Evolutionary conservation across 2,113 vertebrate species (phyloP).

Genomic region (Oryctolagus cuniculus): mOryCun1.1 NC_091434.1:98105501-98106000

Average conservation of each 20-base stretch:
- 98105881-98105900: background rate
- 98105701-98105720: background rate
- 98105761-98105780: conserved; percentile 27
- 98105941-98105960: background rate
- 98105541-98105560: background rate
- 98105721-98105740: background rate
- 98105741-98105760: background rate
- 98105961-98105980: conserved; percentile 40
- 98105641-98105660: background rate
- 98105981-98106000: conserved; percentile 27
- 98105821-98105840: background rate
- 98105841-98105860: background rate
- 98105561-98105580: background rate
- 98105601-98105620: background rate
- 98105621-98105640: background rate
- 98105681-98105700: background rate
- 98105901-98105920: background rate
- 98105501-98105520: conserved; percentile 28
- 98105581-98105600: conserved; percentile 6
- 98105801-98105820: background rate
- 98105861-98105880: background rate
- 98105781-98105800: background rate
- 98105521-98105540: background rate
- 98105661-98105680: conserved; percentile 7
- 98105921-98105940: background rate